phyloP scores from a whole-genome alignment of 2,888 invertebrate genomes.

The Periphyllus acericola region DNA sequence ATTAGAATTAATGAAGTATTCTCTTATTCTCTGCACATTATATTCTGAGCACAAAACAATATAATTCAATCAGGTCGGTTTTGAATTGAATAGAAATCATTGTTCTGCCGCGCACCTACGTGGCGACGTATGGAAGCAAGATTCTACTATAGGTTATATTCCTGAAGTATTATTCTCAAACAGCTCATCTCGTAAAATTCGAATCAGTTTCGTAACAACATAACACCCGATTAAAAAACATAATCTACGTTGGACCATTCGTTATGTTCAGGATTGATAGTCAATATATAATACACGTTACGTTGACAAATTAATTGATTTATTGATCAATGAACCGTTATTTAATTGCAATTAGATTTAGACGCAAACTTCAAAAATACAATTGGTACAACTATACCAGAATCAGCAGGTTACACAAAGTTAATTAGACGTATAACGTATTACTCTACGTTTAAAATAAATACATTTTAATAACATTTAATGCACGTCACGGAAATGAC shows the following conservation, averaged over 20 bases:
- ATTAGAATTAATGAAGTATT: slow-evolving; percentile 47
- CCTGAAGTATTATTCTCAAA: not conserved
- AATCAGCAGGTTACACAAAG: too few species aligned
- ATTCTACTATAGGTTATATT: slow-evolving; percentile 19
- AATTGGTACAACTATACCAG: too few species aligned
- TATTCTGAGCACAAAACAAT: slow-evolving; percentile 34
- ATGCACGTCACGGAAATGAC: too few species aligned
- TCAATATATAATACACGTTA: too few species aligned
- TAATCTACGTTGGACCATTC: not conserved
- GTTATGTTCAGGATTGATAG: not conserved
- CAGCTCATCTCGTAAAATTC: not conserved
- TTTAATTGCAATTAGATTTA: too few species aligned
- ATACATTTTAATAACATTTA: too few species aligned
- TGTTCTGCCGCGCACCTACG: slow-evolving; percentile 29
- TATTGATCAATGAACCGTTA: too few species aligned
- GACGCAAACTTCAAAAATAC: too few species aligned
- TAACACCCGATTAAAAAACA: not conserved
- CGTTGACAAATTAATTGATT: too few species aligned
- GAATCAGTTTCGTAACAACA: not conserved
- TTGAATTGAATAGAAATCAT: slow-evolving; percentile 47
- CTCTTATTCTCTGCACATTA: slow-evolving; percentile 38
- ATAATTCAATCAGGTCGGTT: slow-evolving; percentile 44
- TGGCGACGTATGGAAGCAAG: not conserved
- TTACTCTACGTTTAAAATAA: too few species aligned
- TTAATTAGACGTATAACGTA: too few species aligned